Percentiles rank a stretch among this genome's conserved stretches.
Conservation (phyloP, 23 tunicate genomes). For the Oikopleura dioica region DNA sequence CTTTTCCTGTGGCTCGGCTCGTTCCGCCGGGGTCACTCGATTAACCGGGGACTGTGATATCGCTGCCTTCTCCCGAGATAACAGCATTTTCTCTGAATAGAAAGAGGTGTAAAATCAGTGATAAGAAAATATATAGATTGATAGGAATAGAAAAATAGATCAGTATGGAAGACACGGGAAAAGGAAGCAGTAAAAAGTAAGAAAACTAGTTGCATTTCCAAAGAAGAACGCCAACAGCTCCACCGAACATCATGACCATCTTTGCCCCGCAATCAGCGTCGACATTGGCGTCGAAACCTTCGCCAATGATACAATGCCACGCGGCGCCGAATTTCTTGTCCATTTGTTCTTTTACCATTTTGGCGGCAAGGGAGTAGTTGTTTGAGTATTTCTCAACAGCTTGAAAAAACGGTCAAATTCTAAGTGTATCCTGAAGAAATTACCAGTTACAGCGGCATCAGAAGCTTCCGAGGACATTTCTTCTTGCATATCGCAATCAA, state of each 20-base stretch:
- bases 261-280: background rate
- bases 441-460: conserved; percentile 87
- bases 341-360: conserved; percentile 98
- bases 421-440: conserved; percentile 1
- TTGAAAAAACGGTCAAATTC: background rate
- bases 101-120: background rate
- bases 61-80: background rate
- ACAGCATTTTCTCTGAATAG: background rate
- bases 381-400: background rate
- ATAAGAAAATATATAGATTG: too few relatives aligned
- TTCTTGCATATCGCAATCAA: conserved; percentile 75
- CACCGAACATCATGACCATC: conserved; percentile 83
- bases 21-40: too few relatives aligned
- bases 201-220: conserved; percentile 48
- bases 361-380: conserved; percentile 35
- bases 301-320: conserved; percentile 94
- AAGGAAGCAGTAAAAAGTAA: background rate
- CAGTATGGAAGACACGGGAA: background rate
- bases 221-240: conserved; percentile 57
- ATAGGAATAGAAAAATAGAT: background rate
- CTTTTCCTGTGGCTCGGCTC: background rate
- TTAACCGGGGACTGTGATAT: conserved; percentile 8
- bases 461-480: conserved; percentile 95
- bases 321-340: conserved; percentile 98
- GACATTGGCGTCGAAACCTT: conserved; percentile 27